Percentiles rank a stretch among this genome's conserved stretches.
phyloP scores from a whole-genome alignment of 2,888 invertebrate genomes.

The Drosophila paramelanica region DNA sequence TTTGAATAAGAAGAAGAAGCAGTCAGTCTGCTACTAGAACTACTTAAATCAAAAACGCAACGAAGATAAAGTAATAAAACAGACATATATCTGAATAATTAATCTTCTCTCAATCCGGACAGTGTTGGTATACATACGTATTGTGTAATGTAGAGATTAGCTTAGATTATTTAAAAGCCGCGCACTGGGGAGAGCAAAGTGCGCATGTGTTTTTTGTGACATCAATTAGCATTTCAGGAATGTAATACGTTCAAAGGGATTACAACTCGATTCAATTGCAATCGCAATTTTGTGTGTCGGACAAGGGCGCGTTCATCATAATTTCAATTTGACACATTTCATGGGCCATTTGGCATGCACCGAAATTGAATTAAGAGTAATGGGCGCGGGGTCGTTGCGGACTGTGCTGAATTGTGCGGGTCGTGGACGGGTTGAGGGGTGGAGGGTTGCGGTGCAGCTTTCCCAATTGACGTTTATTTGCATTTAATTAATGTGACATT shows the following conservation, averaged over 20 bases:
- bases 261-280: conserved; percentile 23
- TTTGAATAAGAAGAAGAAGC: too few species aligned
- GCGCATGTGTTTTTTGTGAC: too few species aligned
- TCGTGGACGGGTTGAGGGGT: neutral
- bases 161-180: too few species aligned
- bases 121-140: too few species aligned
- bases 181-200: too few species aligned
- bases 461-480: conserved; percentile 68
- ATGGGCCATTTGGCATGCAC: conserved; percentile 50
- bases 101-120: too few species aligned
- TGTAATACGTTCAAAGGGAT: conserved; percentile 10
- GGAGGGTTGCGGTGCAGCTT: conserved; percentile 10
- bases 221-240: neutral
- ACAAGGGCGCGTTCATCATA: conserved; percentile 47
- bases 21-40: too few species aligned
- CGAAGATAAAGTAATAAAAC: too few species aligned
- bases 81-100: too few species aligned
- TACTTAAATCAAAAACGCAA: too few species aligned
- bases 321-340: conserved; percentile 60
- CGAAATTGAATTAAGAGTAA: conserved; percentile 48
- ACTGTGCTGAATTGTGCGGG: too few species aligned
- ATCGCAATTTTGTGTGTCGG: conserved; percentile 27
- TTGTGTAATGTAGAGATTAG: too few species aligned
- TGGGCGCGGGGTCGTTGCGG: neutral
- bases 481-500: conserved; percentile 78